Evolutionary conservation across 2,797 vertebrate genomes (phyloP), one percentile per base, ranked within the genome.

Genomic region (Morus bassanus): DNA sequence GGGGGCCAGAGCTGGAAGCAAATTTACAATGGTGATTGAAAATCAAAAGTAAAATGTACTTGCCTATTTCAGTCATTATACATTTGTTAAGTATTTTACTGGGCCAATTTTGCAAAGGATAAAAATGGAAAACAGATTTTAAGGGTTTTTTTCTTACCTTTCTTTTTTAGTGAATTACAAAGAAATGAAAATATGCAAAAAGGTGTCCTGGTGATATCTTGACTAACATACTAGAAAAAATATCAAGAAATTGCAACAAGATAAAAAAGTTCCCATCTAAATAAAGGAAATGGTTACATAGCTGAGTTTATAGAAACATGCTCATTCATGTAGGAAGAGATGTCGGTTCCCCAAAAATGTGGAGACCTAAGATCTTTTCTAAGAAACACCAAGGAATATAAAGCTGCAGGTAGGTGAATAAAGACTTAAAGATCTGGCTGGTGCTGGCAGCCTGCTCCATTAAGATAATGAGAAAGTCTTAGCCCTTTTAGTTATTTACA

Each of bases 101-200:
- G 41, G 30, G 13, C 8, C 37, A 37, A 3, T 72, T 81, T 73
- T 88, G 5, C 61, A 65, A 75, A 57, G 21, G 14, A 86, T 41
- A 73, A 50, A 93, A 63, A 35, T 18, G 8, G 11, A 39, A 89
- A 81, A 41, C 2, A 22, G 16, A 9, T 60, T 87, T 92, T 37
- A 6, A 10, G 11, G 3, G 3, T 0, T n/a, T 64, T 89, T 48
- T 23, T 13, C 19, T 9, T 46, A 5, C 3, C 1, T 57, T 84
- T 48, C 6, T 84, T 68, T 84, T 50, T 17, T 6, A 45, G 46
- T 54, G 0, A 83, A 70, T 39, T 70, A 13, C 7, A 13, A 64
- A 93, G 9, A 87, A 48, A 60, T 50, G 3, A 43, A 92, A 89
- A 61, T 23, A 46, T 3, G 4, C 18, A 41, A 14, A 88, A 88